Evolutionary conservation across 2,888 invertebrate genomes (phyloP).

Genomic region (Pollenia labialis): DNA sequence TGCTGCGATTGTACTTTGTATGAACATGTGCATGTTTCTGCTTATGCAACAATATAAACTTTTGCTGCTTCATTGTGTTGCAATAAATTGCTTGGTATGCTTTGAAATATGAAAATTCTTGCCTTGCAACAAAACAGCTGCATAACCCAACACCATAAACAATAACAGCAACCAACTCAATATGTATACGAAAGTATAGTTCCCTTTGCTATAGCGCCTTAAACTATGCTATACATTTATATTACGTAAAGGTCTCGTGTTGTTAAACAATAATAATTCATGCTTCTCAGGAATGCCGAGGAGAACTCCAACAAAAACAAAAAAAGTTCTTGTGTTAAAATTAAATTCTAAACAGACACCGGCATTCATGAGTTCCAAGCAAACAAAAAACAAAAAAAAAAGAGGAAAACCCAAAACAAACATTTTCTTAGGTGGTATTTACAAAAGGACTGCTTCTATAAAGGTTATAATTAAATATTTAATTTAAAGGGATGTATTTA

Average conservation of each 20-base stretch:
- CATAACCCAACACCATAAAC: constrained; percentile 44
- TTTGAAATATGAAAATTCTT: constrained; percentile 68
- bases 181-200: constrained; percentile 9
- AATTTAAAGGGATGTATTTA: constrained; percentile 27
- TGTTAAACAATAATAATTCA: constrained; percentile 22
- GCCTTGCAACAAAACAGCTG: constrained; percentile 48
- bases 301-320: neutral
- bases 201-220: constrained; percentile 6
- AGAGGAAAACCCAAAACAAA: neutral
- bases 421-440: neutral
- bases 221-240: constrained; percentile 8
- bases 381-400: neutral
- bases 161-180: constrained; percentile 12
- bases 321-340: constrained; percentile 32
- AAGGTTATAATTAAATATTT: constrained; percentile 33
- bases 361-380: neutral
- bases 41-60: constrained; percentile 45
- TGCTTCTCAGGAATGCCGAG: constrained; percentile 9
- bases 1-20: constrained; percentile 2
- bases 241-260: constrained; percentile 33
- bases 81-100: constrained; percentile 65
- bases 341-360: constrained; percentile 30
- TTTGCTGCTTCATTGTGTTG: constrained; percentile 70
- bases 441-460: constrained; percentile 1
- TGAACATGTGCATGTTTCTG: neutral